These are phyloP conservation scores for Popillia japonica DNA, from an alignment of 1,140 invertebrate species.

Conservation along the genomic window DNA sequence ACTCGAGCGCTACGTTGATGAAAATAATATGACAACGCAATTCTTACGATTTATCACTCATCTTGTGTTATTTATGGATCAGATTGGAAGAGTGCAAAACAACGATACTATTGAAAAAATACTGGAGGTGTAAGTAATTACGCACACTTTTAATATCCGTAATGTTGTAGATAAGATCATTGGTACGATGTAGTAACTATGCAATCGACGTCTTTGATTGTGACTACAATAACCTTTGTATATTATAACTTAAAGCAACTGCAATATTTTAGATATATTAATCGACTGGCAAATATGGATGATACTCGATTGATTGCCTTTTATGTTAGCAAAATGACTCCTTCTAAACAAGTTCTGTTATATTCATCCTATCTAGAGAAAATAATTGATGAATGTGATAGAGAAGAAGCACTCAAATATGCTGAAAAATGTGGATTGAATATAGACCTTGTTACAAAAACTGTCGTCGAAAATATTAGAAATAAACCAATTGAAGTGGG, in stretches of 20 bases:
- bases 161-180: too few species aligned
- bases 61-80: slow-evolving; percentile 81
- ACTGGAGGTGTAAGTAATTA: slow-evolving; percentile 69
- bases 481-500: slow-evolving; percentile 50
- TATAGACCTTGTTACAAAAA: slow-evolving; percentile 82
- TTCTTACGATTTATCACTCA: slow-evolving; percentile 85
- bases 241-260: too few species aligned
- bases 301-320: slow-evolving; percentile 84
- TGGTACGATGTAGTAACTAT: too few species aligned
- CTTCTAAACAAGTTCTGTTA: slow-evolving; percentile 73
- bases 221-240: too few species aligned
- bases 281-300: slow-evolving; percentile 74
- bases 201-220: too few species aligned
- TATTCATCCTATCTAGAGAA: slow-evolving; percentile 83
- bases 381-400: slow-evolving; percentile 71
- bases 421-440: slow-evolving; percentile 81
- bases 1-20: slow-evolving; percentile 62
- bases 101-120: slow-evolving; percentile 74
- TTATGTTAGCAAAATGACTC: slow-evolving; percentile 81
- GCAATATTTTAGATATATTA: slow-evolving; percentile 62
- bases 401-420: slow-evolving; percentile 67
- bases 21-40: slow-evolving; percentile 60
- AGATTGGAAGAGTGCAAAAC: slow-evolving; percentile 75
- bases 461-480: slow-evolving; percentile 81
- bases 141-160: too few species aligned